A percentile compares a stretch with the other conserved stretches of the same genome.
phyloP scores from a whole-genome alignment of 2,888 invertebrate genomes.

The Anodontia alba region DNA sequence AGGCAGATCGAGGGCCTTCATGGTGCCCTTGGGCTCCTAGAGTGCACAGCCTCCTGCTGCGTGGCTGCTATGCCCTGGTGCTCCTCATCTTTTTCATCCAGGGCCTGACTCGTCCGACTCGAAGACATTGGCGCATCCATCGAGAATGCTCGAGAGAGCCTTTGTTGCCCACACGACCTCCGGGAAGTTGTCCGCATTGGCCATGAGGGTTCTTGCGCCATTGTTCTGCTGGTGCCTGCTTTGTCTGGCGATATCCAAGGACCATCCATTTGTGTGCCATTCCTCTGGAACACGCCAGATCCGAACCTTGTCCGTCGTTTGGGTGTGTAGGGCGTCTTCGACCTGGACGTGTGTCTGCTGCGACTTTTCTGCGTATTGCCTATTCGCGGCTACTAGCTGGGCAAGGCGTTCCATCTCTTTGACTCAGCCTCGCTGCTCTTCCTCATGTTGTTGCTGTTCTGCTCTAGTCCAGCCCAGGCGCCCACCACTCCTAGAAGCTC shows the following conservation, averaged over 20 bases:
- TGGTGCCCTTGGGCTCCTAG: constrained; percentile 7
- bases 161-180: too few relatives aligned
- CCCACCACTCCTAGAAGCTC: not conserved
- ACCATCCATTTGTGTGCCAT: not conserved
- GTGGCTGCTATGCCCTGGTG: too few relatives aligned
- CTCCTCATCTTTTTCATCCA: too few relatives aligned
- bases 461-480: not conserved
- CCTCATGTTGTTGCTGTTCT: not conserved
- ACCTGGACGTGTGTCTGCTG: too few relatives aligned
- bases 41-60: too few relatives aligned
- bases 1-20: constrained; percentile 9
- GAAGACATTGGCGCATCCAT: constrained; percentile 4
- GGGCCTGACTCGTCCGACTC: not conserved
- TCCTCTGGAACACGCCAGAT: not conserved
- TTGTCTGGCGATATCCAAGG: not conserved
- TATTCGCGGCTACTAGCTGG: not conserved
- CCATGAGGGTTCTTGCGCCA: too few relatives aligned
- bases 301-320: not conserved
- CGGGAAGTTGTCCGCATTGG: too few relatives aligned
- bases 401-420: not conserved
- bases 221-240: not conserved
- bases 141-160: constrained; percentile 1
- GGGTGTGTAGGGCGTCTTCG: not conserved
- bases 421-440: not conserved
- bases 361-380: too few relatives aligned